phyloP scores from a whole-genome alignment of 2,888 invertebrate species.

The Cheilosia pagana region DNA sequence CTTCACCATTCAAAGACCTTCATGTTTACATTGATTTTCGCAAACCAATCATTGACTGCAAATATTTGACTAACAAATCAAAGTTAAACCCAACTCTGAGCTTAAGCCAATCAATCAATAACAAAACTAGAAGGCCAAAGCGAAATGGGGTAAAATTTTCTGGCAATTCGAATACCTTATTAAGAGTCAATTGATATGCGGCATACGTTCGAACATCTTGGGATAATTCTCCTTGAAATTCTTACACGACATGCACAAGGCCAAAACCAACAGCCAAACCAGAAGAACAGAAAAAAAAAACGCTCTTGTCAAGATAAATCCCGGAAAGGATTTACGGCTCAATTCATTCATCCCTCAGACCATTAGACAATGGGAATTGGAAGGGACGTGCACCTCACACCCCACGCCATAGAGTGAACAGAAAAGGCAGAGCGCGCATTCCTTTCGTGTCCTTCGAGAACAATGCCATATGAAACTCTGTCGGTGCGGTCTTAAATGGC shows the following conservation, averaged over 20 bases:
- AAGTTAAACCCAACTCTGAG: conserved; percentile 2
- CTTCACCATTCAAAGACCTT: too few species aligned
- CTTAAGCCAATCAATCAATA: conserved; percentile 49
- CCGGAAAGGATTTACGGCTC: conserved; percentile 82
- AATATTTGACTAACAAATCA: conserved; percentile 56
- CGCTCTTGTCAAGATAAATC: conserved; percentile 77
- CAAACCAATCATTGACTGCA: conserved; percentile 12
- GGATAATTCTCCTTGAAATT: conserved; percentile 65
- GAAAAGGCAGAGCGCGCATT: conserved; percentile 65
- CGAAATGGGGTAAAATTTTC: conserved; percentile 10
- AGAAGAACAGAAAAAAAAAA: conserved; percentile 37
- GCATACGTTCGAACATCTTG: conserved; percentile 65
- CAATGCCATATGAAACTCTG: conserved; percentile 74
- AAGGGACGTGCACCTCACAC: conserved; percentile 74
- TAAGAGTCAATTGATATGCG: conserved; percentile 74
- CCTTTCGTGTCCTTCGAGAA: conserved; percentile 57
- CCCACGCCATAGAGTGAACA: conserved; percentile 76
- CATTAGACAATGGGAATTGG: conserved; percentile 65
- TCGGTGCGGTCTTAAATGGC: conserved; percentile 66
- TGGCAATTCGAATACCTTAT: conserved; percentile 53
- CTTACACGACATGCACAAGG: conserved; percentile 38
- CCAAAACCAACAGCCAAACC: conserved; percentile 13
- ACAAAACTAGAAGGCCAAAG: conserved; percentile 6
- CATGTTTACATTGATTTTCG: conserved; percentile 10
- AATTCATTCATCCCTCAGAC: conserved; percentile 78